Evolutionary conservation across 2,797 vertebrate species (phyloP), one percentile per base, ranked within the genome.

Genomic region (Pogonophryne albipinna): DNA sequence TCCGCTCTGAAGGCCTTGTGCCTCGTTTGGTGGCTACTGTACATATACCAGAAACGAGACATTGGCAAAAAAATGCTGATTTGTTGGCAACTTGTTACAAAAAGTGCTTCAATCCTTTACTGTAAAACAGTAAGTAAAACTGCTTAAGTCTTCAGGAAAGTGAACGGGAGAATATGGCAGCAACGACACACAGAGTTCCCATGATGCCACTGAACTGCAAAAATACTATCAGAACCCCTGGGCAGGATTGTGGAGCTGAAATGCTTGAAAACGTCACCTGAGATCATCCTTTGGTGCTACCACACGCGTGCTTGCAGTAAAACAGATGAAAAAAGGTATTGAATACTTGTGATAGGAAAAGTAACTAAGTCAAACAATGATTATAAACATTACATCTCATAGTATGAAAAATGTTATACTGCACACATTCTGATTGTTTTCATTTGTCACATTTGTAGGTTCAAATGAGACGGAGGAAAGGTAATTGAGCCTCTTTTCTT

Each of bases 31-130:
- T 92, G 92, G 85, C 90, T 70, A 73, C 80, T 88, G 85, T 85
- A 78, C 91, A 91, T 74, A 82, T 70, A 80, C 55, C 78, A 81
- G 83, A 89, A 38, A 83, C 47, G 91, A 94, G 90, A 85, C 78
- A 88, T 94, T 96, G 95, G 96, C 96, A 96, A 97, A 91, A 91
- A 92, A 78, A 69, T 91, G 89, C 76, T 78, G 87, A 93, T 92
- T 93, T 92, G 93, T 97, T 97, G 96, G 96, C 96, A 97, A 97
- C 95, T 92, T 95, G 96, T 92, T 96, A 95, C 93, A 96, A 96
- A 99, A 98, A 98, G 97, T 98, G 97, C 97, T 97, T 97, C 86
- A 93, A 93, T 90, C 86, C 94, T 93, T 96, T 92, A 92, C 90
- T 76, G 85, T 87, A 77, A 84, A 94, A 94, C 87, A 94, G 81